These are phyloP conservation scores for Rhagoletis pomonella DNA, from an alignment of 1,140 invertebrate genomes.

Conservation along the genomic window DNA sequence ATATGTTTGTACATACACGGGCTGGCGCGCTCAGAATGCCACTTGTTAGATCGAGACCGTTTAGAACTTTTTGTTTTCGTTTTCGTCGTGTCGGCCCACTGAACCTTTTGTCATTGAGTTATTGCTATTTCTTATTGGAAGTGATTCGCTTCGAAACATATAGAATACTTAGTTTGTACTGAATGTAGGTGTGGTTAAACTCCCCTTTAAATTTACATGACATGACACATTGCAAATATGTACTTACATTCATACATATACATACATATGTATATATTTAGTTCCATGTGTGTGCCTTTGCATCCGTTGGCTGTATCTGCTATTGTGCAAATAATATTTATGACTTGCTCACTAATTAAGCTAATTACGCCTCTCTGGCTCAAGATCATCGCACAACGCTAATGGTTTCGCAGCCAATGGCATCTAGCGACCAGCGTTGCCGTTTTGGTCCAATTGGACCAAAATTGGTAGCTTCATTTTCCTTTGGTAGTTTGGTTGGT, in stretches of 20 bases:
- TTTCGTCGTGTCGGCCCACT: background rate
- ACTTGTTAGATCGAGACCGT: no score
- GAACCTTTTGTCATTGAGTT: background rate
- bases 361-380: background rate
- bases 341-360: conserved; percentile 42
- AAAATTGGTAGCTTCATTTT: no score
- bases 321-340: conserved; percentile 10
- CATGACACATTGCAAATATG: background rate
- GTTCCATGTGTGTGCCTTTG: background rate
- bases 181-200: conserved; percentile 19
- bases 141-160: no score
- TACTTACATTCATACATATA: background rate
- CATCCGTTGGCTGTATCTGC: background rate
- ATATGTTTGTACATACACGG: no score
- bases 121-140: background rate
- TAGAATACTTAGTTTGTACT: no score
- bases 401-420: background rate
- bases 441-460: no score
- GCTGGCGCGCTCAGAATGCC: no score
- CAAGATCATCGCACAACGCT: background rate
- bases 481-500: no score
- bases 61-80: background rate
- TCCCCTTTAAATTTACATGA: background rate
- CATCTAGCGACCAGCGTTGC: no score
- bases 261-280: background rate